Conservation (phyloP, 2,113 vertebrate species). For the Platanista minor region DNA sequence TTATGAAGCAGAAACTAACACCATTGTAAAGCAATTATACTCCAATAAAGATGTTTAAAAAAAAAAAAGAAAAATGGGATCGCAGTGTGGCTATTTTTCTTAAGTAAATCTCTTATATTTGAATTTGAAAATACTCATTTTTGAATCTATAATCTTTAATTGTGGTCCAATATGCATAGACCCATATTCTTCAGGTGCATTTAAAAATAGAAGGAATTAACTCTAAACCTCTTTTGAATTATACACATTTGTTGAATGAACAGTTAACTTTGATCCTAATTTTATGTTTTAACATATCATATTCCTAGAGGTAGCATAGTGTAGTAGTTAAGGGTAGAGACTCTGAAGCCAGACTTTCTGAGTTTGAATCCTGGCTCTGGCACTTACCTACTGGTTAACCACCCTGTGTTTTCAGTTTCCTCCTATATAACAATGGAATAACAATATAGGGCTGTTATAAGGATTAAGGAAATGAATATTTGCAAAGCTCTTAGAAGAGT, state of each 20-base stretch:
- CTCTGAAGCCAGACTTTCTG: neutral
- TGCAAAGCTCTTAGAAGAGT: neutral
- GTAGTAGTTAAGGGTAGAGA: neutral
- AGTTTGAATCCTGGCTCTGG: neutral
- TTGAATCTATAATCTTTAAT: neutral
- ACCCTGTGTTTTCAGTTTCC: neutral
- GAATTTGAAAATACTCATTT: neutral
- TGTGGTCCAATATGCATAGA: neutral
- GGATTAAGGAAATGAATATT: slow-evolving; percentile 4
- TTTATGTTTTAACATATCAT: neutral
- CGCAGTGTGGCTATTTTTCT: neutral
- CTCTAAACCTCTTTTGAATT: neutral
- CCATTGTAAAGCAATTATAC: too few relatives aligned
- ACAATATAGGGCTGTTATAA: neutral
- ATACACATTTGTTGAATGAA: neutral
- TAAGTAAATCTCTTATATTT: neutral
- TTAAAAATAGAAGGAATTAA: slow-evolving; percentile 2
- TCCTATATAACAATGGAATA: neutral
- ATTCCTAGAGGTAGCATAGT: neutral
- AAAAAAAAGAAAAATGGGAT: neutral
- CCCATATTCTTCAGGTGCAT: neutral
- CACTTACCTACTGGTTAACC: neutral
- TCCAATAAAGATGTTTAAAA: too few relatives aligned
- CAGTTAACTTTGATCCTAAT: neutral
- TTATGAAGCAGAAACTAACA: too few relatives aligned